A percentile compares a stretch with the other conserved stretches of the same genome.
phyloP scores from a whole-genome alignment of 2,888 invertebrate species.

The Charanyca ferruginea region DNA sequence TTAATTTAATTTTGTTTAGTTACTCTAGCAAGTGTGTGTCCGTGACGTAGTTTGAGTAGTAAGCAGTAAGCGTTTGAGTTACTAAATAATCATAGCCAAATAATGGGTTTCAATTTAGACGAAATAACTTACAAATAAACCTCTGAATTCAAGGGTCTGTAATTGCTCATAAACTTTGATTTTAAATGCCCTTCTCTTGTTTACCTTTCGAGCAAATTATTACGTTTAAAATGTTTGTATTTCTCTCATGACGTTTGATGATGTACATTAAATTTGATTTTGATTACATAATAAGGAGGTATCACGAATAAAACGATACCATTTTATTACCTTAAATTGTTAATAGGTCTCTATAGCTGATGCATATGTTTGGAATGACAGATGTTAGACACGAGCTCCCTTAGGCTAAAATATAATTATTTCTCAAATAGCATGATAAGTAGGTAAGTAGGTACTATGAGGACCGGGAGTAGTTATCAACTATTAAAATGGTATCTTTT shows the following conservation, averaged over 20 bases:
- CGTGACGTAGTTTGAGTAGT: slow-evolving; percentile 4
- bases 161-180: slow-evolving; percentile 74
- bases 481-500: too few species aligned
- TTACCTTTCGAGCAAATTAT: slow-evolving; percentile 77
- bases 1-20: too few species aligned
- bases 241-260: slow-evolving; percentile 77
- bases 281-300: slow-evolving; percentile 81
- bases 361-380: slow-evolving; percentile 27
- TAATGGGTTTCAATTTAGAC: slow-evolving; percentile 36
- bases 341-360: slow-evolving; percentile 29
- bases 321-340: slow-evolving; percentile 67
- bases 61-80: slow-evolving; percentile 1
- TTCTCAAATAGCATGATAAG: not conserved
- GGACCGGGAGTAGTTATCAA: too few species aligned
- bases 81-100: slow-evolving; percentile 25
- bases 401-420: slow-evolving; percentile 15
- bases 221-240: slow-evolving; percentile 81
- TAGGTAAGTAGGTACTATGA: too few species aligned
- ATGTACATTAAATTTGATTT: slow-evolving; percentile 82
- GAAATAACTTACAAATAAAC: slow-evolving; percentile 36
- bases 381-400: slow-evolving; percentile 23
- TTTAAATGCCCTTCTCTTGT: slow-evolving; percentile 70
- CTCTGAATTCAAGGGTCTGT: slow-evolving; percentile 62
- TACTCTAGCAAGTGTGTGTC: not conserved
- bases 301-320: slow-evolving; percentile 66